A percentile compares a stretch with the other conserved stretches of the same genome.
phyloP scores from a whole-genome alignment of 2,797 vertebrate genomes.

The Xerus rutilus region DNA sequence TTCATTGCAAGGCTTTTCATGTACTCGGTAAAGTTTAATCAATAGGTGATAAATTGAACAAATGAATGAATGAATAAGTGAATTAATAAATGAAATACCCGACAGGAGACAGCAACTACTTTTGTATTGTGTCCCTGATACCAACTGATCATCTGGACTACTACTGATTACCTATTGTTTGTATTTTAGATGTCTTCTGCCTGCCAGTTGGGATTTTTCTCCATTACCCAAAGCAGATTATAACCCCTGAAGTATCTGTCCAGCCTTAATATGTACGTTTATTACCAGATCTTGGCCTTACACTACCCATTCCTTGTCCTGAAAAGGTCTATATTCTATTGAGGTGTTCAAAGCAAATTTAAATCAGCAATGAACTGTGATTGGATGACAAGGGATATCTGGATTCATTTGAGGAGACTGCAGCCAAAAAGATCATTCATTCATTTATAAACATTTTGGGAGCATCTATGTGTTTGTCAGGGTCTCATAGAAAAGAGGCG shows the following conservation, averaged over 20 bases:
- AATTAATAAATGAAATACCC: constrained; percentile 33
- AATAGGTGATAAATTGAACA: constrained; percentile 24
- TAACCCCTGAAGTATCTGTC: background rate
- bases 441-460: constrained; percentile 2
- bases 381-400: background rate
- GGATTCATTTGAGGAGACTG: constrained; percentile 24
- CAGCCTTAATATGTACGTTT: background rate
- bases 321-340: constrained; percentile 13
- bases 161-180: background rate
- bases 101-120: background rate
- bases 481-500: background rate
- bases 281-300: background rate
- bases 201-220: background rate
- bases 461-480: background rate
- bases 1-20: constrained; percentile 5
- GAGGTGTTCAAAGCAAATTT: background rate
- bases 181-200: background rate
- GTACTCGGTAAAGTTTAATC: background rate
- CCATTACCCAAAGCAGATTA: background rate
- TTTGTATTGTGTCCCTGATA: background rate
- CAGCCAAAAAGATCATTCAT: background rate
- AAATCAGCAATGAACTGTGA: background rate
- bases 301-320: background rate
- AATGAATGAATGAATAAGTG: constrained; percentile 3
- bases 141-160: constrained; percentile 2